phyloP scores from a whole-genome alignment of 2,113 vertebrate genomes.

The Formicarius rufipectus region DNA sequence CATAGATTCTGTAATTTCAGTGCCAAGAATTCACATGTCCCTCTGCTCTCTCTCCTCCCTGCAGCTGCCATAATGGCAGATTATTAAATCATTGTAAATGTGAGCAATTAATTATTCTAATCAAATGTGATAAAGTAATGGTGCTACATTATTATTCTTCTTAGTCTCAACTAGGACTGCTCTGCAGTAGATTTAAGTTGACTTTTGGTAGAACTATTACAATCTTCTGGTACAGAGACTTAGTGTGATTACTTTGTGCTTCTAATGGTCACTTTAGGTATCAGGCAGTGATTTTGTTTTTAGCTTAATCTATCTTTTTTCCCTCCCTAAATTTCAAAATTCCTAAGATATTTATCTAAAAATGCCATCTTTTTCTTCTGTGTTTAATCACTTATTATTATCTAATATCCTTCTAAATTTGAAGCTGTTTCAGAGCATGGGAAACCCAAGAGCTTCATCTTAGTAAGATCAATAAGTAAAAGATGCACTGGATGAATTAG shows the following conservation, averaged over 20 bases:
- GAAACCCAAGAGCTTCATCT: neutral
- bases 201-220: neutral
- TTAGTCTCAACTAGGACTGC: neutral
- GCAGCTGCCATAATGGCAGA: constrained; percentile 11
- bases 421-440: neutral
- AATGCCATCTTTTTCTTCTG: neutral
- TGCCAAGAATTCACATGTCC: constrained; percentile 27
- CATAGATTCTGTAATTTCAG: constrained; percentile 8
- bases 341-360: neutral
- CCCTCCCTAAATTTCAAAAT: neutral
- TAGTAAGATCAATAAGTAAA: neutral
- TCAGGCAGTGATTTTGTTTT: neutral
- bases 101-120: constrained; percentile 31
- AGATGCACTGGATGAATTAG: neutral
- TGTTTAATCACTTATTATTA: neutral
- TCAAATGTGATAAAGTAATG: neutral
- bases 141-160: neutral
- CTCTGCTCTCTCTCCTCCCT: neutral
- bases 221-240: neutral
- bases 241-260: neutral
- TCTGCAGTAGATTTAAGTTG: neutral
- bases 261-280: neutral
- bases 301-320: neutral
- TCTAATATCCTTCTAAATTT: neutral
- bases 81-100: constrained; percentile 47